Evolutionary conservation across 2,888 invertebrate genomes (phyloP).

Genomic region (Caenorhabditis sulstoni): DNA sequence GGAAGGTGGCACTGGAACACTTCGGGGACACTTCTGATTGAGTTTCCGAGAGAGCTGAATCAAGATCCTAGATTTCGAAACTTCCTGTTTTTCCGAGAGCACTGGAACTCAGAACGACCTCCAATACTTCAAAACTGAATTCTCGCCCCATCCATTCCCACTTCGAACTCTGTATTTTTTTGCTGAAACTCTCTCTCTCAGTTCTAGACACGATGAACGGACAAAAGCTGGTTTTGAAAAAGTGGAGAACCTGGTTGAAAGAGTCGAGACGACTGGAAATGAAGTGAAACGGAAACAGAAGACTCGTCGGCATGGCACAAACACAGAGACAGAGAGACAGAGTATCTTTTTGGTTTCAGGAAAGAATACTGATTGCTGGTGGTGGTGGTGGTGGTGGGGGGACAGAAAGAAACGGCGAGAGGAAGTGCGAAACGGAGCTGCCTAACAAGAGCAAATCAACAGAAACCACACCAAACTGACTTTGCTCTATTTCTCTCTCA

Average conservation of each 20-base stretch:
- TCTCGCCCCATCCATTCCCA: no score
- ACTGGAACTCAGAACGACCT: no score
- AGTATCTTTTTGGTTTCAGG: slow-evolving; percentile 2
- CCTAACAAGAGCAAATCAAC: slow-evolving; percentile 52
- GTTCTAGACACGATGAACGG: background rate
- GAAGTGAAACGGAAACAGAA: slow-evolving; percentile 63
- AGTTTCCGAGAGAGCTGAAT: no score
- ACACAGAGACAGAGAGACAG: slow-evolving; percentile 3
- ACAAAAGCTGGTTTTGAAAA: background rate
- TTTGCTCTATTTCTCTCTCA: slow-evolving; percentile 25
- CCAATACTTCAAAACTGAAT: no score
- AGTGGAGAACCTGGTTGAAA: slow-evolving; percentile 62
- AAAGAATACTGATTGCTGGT: slow-evolving; percentile 45
- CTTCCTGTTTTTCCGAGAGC: no score
- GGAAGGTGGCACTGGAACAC: no score
- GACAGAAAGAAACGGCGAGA: slow-evolving; percentile 25
- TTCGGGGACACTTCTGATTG: no score
- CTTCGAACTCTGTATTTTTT: no score
- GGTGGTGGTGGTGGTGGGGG: no score
- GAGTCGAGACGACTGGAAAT: slow-evolving; percentile 60
- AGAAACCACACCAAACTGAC: slow-evolving; percentile 6
- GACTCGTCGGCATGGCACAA: slow-evolving; percentile 46
- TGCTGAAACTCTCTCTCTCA: background rate
- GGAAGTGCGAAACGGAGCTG: slow-evolving; percentile 44
- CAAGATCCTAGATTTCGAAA: no score